Evolutionary conservation across 1,140 invertebrate species (phyloP), one percentile per base, ranked within the genome.

Genomic region (Heterodera schachtii): DNA sequence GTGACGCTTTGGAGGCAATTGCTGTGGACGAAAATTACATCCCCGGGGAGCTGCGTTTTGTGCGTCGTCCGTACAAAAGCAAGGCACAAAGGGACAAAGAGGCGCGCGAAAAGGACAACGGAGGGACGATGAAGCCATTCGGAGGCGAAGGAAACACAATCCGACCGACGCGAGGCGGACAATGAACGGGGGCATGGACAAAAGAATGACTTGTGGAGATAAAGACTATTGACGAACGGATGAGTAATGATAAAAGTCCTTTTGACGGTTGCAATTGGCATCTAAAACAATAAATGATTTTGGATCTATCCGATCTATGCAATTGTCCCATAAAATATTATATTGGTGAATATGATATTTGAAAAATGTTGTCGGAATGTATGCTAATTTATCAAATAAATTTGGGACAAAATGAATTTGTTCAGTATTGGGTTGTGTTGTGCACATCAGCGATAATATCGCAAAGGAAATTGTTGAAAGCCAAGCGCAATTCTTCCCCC

Each of bases 31-130:
- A 83, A 60, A 73, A 78, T 67, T 86, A 85, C 80, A 57, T 47
- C 66, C 82, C 87, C 60, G 86, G 87, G 16, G 70, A 80, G 57
- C 31, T 90, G 71, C 75, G n/a, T 13, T 89, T 89, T 80, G 67
- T 88, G 19, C 85, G 88, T 13, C 86, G 84, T 74, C 82, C 86
- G 66, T 89, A 90, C 82, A 89, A 87, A 74, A 84, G 81, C 49
- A 83, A 84, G 44, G 81, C 78, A 13, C 75, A 82, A 21, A 49
- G 84, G 21, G 78, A 84, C 31, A 74, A 85, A 21, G 70, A 78
- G 31, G 73, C 79, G 66, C 57, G 21, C 41, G 70, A 80, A 31
- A 46, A 80, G 19, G 46, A 79, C 70, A 44, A 49, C 2, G 19
- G 13, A 46, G 73, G 41, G 0, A 13, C 41, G n/a, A 16, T 74